Conservation (phyloP, 2,888 invertebrate species). For the Melolontha melolontha region DNA sequence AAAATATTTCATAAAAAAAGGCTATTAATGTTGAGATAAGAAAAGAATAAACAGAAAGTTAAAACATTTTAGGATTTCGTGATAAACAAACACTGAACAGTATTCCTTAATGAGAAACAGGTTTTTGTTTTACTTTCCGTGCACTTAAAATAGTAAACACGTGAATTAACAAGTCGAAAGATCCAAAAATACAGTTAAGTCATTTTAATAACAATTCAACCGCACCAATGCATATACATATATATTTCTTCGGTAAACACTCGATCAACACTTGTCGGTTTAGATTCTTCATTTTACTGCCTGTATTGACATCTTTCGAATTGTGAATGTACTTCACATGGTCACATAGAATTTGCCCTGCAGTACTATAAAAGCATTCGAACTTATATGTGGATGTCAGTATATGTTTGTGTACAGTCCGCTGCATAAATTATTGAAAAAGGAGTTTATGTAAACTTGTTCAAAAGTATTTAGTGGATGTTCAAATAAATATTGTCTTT, state of each 20-base stretch:
- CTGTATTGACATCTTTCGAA: constrained; percentile 25
- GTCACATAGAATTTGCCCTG: background rate
- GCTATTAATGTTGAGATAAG: background rate
- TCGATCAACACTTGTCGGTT: constrained; percentile 32
- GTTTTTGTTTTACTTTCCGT: constrained; percentile 23
- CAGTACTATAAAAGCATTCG: no score
- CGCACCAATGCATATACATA: constrained; percentile 23
- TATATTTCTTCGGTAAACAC: constrained; percentile 35
- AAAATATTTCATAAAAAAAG: background rate
- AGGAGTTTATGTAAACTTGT: no score
- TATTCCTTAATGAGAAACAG: constrained; percentile 10
- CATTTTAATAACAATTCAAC: constrained; percentile 34
- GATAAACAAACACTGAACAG: constrained; percentile 14
- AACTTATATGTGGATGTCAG: no score
- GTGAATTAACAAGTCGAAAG: constrained; percentile 30
- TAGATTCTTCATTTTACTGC: constrained; percentile 19
- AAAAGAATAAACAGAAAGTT: constrained; percentile 3
- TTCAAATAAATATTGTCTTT: no score
- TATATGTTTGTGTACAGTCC: no score
- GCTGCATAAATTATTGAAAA: no score
- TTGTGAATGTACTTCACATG: constrained; percentile 4
- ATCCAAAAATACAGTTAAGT: constrained; percentile 31
- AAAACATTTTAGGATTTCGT: constrained; percentile 28
- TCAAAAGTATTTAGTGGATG: no score
- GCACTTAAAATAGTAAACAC: constrained; percentile 31